Base-by-base conservation (phyloP, 2,113 vertebrate species). In the Zootoca vivipara region DNA sequence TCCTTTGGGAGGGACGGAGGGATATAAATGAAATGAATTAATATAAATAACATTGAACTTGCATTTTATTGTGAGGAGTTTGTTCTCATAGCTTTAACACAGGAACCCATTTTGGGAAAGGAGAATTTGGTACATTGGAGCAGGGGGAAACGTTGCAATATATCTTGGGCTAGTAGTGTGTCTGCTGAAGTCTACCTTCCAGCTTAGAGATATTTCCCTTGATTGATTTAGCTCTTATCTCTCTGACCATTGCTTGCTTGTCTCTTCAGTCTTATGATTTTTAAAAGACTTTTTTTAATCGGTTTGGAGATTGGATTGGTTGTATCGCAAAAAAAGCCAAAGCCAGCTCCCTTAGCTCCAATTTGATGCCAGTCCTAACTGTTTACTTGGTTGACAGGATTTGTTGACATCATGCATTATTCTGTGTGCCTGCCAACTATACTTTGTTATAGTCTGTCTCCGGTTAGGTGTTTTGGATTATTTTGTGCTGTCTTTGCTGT, bases 361-460 rank as follows among this genome's bases (percentile, higher is more conserved):
- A 93, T 91, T 74, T 92, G 86, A 92, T 94, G 62, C 18, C 82
- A 38, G 88, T 92, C 82, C 83, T 90, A 95, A 96, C 90, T 88
- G 52, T 93, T 95, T 93, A 91, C 90, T 95, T 91, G 64, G 82
- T 92, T 90, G 83, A 89, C 85, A 40, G 40, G 46, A 90, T 94
- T 92, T 92, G 35, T 83, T 93, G 87, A 94, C 85, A 85, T 91
- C 20, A 91, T 83, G 4, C 4, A 88, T 93, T 90, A 89, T 92
- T 93, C 86, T 74, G n/a, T 85, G 92, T 62, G 52, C 85, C 89
- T 93, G 33, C 42, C 42, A 67, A 72, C 78, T 80, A 77, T 78
- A 80, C 16, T 24, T 30, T 88, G 42, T 75, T 89, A 67, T 83
- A 87, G 16, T 89, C 40, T 85, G 8, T 85, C 74, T 92, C 67